Base-by-base conservation (phyloP, 2,113 vertebrate species). In the Puffinus mauretanicus region DNA sequence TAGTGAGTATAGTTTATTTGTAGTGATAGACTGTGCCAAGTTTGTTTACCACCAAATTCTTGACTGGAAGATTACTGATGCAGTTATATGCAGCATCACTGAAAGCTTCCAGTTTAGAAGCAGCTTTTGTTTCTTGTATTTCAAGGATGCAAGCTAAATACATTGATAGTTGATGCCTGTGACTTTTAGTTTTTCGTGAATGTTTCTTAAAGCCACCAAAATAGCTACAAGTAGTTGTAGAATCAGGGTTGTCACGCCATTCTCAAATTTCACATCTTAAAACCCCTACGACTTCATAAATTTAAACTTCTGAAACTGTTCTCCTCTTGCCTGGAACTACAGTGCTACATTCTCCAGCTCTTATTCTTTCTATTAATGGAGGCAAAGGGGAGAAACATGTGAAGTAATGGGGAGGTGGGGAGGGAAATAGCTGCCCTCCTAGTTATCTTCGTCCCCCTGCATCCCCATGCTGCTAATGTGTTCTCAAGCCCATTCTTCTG, bases 401-500 rank as follows among this genome's bases (percentile, higher is more conserved):
- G 4, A 90, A 22, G 30, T 34, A n/a, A 46, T 7, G 7, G 15
- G 3, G 7, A 1, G 24, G 29, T 5, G 5, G 4, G 27, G 20
- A 17, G 2, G 6, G 19, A 20, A 62, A 57, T 2, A 51, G n/a
- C 6, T 67, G 71, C 11, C 13, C 20, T 54, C 20, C 14, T 42
- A 25, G 4, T 62, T 42, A 9, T 9, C n/a, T 42, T 24, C 9
- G 12, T 22, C 22, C 7, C 3, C 4, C 54, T 8, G 8, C 10
- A 17, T 3, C 11, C 16, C 25, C 9, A 2, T 29, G 10, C 9
- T 77, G 40, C 10, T 69, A 1, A 3, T 2, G 0, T 44, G 30
- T 34, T 77, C 58, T 70, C 13, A 60, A 60, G 22, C 11, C 34
- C 6, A 2, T 44, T 13, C 58, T 65, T 64, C 71, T 91, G 8